Conservation (phyloP, 2,888 invertebrate species). For the Stenichneumon culpator region DNA sequence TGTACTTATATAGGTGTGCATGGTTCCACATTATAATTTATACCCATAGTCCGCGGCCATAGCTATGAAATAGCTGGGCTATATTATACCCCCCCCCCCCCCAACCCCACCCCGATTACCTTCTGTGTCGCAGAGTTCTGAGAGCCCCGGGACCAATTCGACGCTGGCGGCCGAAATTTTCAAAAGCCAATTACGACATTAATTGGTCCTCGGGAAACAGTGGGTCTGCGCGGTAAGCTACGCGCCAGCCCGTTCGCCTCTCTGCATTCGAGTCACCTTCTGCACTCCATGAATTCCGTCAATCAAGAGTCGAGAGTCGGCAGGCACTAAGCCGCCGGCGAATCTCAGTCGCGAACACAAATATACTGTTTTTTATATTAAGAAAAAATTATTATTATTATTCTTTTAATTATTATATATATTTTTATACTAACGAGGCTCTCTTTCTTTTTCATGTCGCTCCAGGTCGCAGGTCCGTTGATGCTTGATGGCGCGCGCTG, state of each 20-base stretch:
- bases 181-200: constrained; percentile 68
- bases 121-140: constrained; percentile 14
- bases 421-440: constrained; percentile 29
- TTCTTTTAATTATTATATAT: too few species aligned
- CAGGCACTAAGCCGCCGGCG: constrained; percentile 13
- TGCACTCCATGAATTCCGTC: constrained; percentile 50
- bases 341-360: not conserved
- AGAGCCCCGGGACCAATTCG: constrained; percentile 52
- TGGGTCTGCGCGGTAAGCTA: constrained; percentile 21
- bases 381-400: not conserved
- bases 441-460: constrained; percentile 38
- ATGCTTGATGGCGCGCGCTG: constrained; percentile 90
- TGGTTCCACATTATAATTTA: not conserved
- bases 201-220: constrained; percentile 64
- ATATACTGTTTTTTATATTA: constrained; percentile 30
- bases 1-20: not conserved
- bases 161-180: constrained; percentile 57
- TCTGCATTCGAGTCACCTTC: constrained; percentile 32
- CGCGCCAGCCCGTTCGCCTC: not conserved
- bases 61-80: not conserved
- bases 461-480: constrained; percentile 88
- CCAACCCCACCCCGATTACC: not conserved
- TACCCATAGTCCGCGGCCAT: not conserved
- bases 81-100: not conserved
- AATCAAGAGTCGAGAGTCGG: constrained; percentile 65